Conservation (phyloP, 1,140 invertebrate genomes). For the Lasaia peninsularis region DNA sequence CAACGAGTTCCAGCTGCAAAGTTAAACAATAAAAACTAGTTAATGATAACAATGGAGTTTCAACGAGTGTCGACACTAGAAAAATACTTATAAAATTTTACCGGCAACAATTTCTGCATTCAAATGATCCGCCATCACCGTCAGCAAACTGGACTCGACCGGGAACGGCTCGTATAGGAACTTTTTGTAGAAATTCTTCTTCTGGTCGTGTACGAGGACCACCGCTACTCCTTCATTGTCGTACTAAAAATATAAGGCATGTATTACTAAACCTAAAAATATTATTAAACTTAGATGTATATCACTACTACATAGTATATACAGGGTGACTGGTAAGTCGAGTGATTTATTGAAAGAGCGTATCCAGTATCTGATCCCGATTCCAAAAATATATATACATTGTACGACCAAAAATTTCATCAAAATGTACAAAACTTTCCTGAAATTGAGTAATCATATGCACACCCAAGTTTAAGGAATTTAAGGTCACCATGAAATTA, state of each 20-base stretch:
- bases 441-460: too few relatives aligned
- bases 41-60: too few relatives aligned
- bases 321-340: too few relatives aligned
- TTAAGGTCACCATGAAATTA: too few relatives aligned
- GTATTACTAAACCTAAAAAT: background rate
- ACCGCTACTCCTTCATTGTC: constrained; percentile 97
- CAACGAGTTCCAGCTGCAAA: too few relatives aligned
- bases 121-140: constrained; percentile 96
- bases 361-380: too few relatives aligned
- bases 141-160: constrained; percentile 95
- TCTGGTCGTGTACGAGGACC: constrained; percentile 97
- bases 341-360: too few relatives aligned
- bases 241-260: constrained; percentile 80
- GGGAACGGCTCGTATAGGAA: constrained; percentile 99
- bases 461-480: too few relatives aligned
- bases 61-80: background rate
- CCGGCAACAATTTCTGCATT: constrained; percentile 98
- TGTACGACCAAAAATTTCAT: too few relatives aligned
- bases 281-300: background rate
- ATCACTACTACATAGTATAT: too few relatives aligned
- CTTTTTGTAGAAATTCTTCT: constrained; percentile 99
- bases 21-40: background rate
- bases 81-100: constrained; percentile 15
- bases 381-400: too few relatives aligned
- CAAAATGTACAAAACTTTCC: too few relatives aligned